A percentile compares a stretch with the other conserved stretches of the same genome.
Conservation (phyloP, 1,140 invertebrate species). For the Aphis gossypii region DNA sequence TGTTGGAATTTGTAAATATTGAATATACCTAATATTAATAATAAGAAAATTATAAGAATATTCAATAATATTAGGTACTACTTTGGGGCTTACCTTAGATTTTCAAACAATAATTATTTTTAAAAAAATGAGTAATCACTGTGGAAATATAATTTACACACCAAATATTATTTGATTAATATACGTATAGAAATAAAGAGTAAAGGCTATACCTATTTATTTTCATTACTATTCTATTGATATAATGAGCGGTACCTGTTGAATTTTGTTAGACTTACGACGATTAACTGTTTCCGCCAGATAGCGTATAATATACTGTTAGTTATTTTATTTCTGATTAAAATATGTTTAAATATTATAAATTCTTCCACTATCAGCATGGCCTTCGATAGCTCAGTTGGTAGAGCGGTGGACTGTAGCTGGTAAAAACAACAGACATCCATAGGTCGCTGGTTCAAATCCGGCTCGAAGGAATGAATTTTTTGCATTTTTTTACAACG, state of each 20-base stretch:
- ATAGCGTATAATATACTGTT: not conserved
- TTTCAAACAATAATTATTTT: no score
- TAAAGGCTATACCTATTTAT: no score
- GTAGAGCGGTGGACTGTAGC: conserved; percentile 88
- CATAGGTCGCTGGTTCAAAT: conserved; percentile 64
- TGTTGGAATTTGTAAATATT: no score
- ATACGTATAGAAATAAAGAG: no score
- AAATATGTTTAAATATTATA: not conserved
- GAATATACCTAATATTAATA: no score
- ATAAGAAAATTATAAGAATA: no score
- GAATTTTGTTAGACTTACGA: not conserved
- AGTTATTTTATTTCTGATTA: rapidly evolving
- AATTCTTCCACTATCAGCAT: rapidly evolving
- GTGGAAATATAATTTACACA: no score
- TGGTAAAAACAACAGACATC: conserved; percentile 61
- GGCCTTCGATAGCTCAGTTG: conserved; percentile 84
- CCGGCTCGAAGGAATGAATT: conserved; percentile 62
- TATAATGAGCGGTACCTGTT: not conserved
- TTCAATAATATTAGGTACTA: no score
- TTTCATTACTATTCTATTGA: no score
- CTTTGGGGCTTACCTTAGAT: no score
- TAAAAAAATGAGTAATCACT: no score
- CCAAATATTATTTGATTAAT: no score
- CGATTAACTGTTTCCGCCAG: not conserved
- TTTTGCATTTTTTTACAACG: conserved; percentile 47